Base-by-base conservation (phyloP, 2,888 invertebrate species). In the Tanytarsus gracilentus region DNA sequence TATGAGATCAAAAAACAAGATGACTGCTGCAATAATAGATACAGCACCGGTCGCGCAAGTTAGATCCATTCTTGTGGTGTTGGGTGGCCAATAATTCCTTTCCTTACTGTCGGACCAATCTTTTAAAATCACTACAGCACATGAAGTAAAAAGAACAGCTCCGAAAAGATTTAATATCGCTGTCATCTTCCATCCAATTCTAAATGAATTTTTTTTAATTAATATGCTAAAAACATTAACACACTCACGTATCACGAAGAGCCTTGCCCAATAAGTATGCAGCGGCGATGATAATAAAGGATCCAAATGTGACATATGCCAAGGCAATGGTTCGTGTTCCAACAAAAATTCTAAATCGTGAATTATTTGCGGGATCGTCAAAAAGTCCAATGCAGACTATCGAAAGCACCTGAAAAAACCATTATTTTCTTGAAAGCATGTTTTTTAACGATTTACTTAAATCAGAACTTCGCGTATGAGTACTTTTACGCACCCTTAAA, bases 1-100 rank as follows among this genome's bases (percentile, higher is more conserved):
- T 18, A 72, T 64, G 4, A 72, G 65, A 63, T 74, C 74, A 40
- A 71, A 62, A 51, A 74, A 63, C 61, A 68, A 74, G 36, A 73
- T 60, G 53, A 73, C 61, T 5, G 69, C 66, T 9, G 68, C 67
- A 4, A 72, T 67, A 60, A 73, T 56, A 1, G 72, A 67, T 9
- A 72, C 67, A 2, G 71, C 68, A 2, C 72, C 74, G 3, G 72
- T 63, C 2, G 67, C 71, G 66, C 72, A 67, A 2, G 73, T 67
- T 48, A 74, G 65, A 62, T 74, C 74, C 66, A 74, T 65, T 40
- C 66, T 70, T 62, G 71, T 71, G 67, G 71, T 72, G 64, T 74
- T 73, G 58, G 74, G 74, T 64, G 73, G 72, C 74, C 74, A 74
- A 58, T 71, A 71, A 61, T 70, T 72, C 30, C 71, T 68, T 61